Evolutionary conservation across 2,113 vertebrate genomes (phyloP).

Genomic region (Campylomormyrus numenius): DNA sequence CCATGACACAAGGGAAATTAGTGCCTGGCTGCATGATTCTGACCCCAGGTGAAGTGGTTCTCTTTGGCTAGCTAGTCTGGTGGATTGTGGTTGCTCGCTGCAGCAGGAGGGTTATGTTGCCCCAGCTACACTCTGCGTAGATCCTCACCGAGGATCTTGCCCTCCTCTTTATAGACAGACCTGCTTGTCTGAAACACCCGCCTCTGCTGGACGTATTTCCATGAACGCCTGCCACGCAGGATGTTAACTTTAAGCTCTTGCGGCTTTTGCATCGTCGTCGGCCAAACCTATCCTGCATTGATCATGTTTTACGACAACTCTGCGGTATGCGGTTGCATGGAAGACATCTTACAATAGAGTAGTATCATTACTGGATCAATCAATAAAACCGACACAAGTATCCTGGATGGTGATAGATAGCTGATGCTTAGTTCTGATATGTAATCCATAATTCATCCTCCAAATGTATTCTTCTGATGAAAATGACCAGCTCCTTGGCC

Average conservation of each 20-base stretch:
- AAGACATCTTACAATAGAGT: conserved; percentile 49
- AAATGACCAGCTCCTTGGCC: background rate
- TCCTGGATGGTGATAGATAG: conserved; percentile 53
- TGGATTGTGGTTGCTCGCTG: background rate
- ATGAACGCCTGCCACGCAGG: background rate
- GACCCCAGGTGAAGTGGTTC: background rate
- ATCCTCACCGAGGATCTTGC: background rate
- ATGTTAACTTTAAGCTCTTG: conserved; percentile 3
- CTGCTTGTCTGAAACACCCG: background rate
- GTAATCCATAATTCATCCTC: background rate
- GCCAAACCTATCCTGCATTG: conserved; percentile 41
- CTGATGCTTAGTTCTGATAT: conserved; percentile 43
- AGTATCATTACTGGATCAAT: conserved; percentile 53
- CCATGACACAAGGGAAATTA: background rate
- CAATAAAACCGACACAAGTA: conserved; percentile 55
- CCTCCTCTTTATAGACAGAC: background rate
- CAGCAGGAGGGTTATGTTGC: background rate
- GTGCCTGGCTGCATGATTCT: background rate
- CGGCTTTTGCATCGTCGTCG: background rate
- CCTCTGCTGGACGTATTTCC: background rate
- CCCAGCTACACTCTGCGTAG: background rate
- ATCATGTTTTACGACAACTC: conserved; percentile 54
- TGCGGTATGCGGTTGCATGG: conserved; percentile 52
- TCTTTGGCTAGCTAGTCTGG: background rate
- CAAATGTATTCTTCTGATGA: background rate